phyloP scores from a whole-genome alignment of 1,140 invertebrate species.

The Parasteatoda tepidariorum region DNA sequence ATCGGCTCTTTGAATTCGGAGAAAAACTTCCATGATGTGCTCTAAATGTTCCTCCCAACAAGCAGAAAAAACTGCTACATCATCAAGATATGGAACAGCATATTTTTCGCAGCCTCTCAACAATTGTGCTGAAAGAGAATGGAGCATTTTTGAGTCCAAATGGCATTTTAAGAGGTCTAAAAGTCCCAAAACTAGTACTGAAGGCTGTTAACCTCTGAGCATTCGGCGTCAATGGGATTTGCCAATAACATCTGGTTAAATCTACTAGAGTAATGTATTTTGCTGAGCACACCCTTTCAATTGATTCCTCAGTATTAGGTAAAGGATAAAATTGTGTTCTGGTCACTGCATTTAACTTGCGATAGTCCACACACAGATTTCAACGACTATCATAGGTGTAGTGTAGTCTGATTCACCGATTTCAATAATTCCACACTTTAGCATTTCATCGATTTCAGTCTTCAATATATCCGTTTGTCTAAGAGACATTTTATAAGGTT shows the following conservation, averaged over 20 bases:
- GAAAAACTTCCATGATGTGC: background rate
- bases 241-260: background rate
- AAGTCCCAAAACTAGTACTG: background rate
- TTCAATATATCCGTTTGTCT: background rate
- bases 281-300: background rate
- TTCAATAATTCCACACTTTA: background rate
- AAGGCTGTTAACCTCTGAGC: background rate
- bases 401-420: background rate
- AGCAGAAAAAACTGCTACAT: background rate
- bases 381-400: background rate
- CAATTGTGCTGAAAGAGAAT: background rate
- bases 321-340: background rate
- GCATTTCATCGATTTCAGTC: background rate
- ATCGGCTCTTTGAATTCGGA: background rate
- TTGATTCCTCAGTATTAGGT: background rate
- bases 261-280: background rate
- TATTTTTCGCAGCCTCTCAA: background rate
- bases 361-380: background rate
- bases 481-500: conserved; percentile 1
- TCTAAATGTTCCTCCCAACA: background rate
- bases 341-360: background rate
- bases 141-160: conserved; percentile 23
- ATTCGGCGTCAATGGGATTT: background rate
- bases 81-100: conserved; percentile 21
- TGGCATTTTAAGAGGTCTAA: background rate